A percentile compares a stretch with the other conserved stretches of the same genome.
phyloP scores from a whole-genome alignment of 2,113 vertebrate genomes.

The Aptenodytes forsteri region DNA sequence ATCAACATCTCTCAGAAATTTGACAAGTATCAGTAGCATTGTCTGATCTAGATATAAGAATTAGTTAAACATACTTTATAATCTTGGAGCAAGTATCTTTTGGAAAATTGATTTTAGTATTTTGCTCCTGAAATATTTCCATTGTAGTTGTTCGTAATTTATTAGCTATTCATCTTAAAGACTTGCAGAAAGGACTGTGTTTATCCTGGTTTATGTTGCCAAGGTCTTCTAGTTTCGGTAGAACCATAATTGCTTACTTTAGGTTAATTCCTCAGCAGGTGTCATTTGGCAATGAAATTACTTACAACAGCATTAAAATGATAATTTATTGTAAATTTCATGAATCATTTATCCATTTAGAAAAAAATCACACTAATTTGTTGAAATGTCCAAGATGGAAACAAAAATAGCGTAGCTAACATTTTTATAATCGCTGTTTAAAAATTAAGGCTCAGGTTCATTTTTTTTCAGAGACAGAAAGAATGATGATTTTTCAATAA shows the following conservation, averaged over 20 bases:
- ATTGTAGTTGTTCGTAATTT: background rate
- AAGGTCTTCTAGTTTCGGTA: background rate
- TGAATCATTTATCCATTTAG: background rate
- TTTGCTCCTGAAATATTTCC: background rate
- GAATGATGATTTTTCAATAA: background rate
- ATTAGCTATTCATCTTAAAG: background rate
- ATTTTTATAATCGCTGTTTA: background rate
- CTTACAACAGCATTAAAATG: background rate
- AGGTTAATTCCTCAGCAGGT: background rate
- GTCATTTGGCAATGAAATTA: background rate
- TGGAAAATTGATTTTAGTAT: background rate
- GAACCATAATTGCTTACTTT: background rate
- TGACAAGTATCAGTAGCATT: background rate
- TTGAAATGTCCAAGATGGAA: background rate
- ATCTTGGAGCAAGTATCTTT: background rate
- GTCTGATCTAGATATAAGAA: background rate
- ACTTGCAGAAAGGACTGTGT: background rate
- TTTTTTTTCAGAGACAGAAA: background rate
- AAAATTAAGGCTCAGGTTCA: background rate
- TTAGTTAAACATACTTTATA: background rate
- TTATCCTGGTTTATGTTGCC: background rate
- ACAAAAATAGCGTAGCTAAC: background rate
- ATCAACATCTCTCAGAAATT: background rate
- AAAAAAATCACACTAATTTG: background rate
- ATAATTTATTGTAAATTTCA: background rate